Percentiles rank a stretch among this genome's conserved stretches.
These are phyloP conservation scores for Vanessa atalanta DNA, from an alignment of 1,140 invertebrate genomes.

Conservation along the genomic window DNA sequence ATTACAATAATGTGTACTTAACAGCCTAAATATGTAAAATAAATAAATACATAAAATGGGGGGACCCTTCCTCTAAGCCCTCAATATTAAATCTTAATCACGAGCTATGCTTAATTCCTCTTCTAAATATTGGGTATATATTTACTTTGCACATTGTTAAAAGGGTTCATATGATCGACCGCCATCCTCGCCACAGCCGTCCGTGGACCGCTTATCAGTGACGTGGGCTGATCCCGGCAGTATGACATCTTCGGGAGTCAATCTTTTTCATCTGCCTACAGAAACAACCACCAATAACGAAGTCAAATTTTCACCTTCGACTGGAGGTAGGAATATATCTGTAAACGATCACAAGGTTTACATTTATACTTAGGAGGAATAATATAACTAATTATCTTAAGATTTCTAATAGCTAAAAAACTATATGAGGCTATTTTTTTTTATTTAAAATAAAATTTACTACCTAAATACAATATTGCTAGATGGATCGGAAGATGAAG, in stretches of 20 bases:
- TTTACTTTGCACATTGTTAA: not conserved
- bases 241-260: conserved; percentile 71
- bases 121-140: not conserved
- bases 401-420: not conserved
- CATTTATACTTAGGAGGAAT: too few species aligned
- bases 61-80: too few species aligned
- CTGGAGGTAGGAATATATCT: conserved; percentile 51
- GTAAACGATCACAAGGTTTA: not conserved
- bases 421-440: not conserved
- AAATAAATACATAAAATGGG: too few species aligned
- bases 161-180: conserved; percentile 71
- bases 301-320: conserved; percentile 63
- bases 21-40: too few species aligned
- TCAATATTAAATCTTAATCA: not conserved
- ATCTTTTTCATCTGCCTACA: conserved; percentile 66
- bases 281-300: conserved; percentile 58
- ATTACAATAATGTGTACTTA: too few species aligned
- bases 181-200: conserved; percentile 83
- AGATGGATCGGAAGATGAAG: conserved; percentile 85
- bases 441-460: not conserved
- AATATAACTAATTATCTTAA: not conserved
- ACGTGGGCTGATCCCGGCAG: conserved; percentile 83
- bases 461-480: conserved; percentile 14
- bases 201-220: conserved; percentile 85
- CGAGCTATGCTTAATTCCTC: not conserved